Percentiles rank a stretch among this genome's conserved stretches.
Evolutionary conservation across 1,140 invertebrate species (phyloP).

Genomic region (Sarcophaga bullata): DNA sequence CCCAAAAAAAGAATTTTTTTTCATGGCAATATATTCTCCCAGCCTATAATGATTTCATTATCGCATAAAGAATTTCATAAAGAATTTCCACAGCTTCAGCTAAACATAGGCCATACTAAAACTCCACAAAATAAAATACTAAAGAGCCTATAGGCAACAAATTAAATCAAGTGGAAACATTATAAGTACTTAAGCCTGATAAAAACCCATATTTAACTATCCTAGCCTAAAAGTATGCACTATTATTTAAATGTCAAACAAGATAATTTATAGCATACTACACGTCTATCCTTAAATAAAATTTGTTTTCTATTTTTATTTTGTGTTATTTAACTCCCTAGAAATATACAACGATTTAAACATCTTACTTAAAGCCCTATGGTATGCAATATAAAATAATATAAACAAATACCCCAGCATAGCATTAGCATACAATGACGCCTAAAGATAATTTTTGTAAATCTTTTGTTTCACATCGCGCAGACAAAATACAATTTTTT

Average conservation of each 20-base stretch:
- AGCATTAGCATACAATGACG: not conserved
- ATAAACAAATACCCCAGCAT: not conserved
- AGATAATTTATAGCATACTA: too few relatives aligned
- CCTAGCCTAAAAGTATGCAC: constrained; percentile 2
- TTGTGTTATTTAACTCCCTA: not conserved
- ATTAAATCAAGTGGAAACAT: constrained; percentile 14
- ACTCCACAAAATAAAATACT: too few relatives aligned
- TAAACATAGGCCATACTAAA: too few relatives aligned
- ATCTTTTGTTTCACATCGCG: not conserved
- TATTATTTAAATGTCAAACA: not conserved
- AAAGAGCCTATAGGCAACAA: not conserved
- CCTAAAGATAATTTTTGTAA: not conserved
- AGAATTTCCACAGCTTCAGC: too few relatives aligned
- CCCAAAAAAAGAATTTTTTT: too few relatives aligned
- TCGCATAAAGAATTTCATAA: not conserved
- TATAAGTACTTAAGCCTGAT: not conserved
- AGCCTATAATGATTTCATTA: not conserved
- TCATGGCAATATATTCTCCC: too few relatives aligned
- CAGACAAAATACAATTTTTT: not conserved
- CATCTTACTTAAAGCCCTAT: not conserved
- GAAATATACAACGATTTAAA: not conserved
- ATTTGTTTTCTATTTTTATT: not conserved
- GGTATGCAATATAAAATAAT: not conserved
- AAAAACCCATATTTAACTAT: too few relatives aligned
- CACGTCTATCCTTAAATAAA: not conserved